Conservation (phyloP, 1,140 invertebrate species). For the Aphaenogaster floridana region DNA sequence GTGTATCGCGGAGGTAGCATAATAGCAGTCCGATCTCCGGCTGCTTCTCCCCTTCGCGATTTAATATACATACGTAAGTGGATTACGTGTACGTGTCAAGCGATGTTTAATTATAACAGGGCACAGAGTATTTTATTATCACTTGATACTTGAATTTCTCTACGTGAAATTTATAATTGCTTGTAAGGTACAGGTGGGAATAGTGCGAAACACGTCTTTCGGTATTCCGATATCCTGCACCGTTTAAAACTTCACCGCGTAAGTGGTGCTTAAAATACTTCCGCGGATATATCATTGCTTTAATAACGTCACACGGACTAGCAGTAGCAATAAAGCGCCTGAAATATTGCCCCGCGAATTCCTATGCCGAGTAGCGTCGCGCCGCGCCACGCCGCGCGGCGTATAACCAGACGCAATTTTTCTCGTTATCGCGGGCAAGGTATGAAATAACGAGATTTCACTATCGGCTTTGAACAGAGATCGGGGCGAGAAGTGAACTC, state of each 20-base stretch:
- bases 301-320: conserved; percentile 40
- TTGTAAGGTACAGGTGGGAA: too few species aligned
- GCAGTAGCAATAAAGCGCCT: conserved; percentile 44
- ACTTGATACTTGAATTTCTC: background rate
- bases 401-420: conserved; percentile 70
- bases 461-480: conserved; percentile 72
- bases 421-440: conserved; percentile 68
- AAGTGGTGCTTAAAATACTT: conserved; percentile 45
- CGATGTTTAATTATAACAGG: background rate
- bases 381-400: background rate
- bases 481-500: conserved; percentile 58
- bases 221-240: conserved; percentile 10
- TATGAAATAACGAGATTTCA: conserved; percentile 73
- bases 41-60: background rate
- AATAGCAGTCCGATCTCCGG: background rate
- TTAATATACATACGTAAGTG: background rate
- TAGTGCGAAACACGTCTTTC: background rate
- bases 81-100: background rate
- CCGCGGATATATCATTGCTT: conserved; percentile 46
- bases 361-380: background rate
- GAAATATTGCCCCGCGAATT: conserved; percentile 37
- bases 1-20: background rate
- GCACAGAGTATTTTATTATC: background rate
- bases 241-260: background rate
- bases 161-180: conserved; percentile 12